These are phyloP conservation scores for Mesocentrotus franciscanus DNA, from an alignment of 53 echinoderm and acorn worm genomes.

Conservation along the genomic window DNA sequence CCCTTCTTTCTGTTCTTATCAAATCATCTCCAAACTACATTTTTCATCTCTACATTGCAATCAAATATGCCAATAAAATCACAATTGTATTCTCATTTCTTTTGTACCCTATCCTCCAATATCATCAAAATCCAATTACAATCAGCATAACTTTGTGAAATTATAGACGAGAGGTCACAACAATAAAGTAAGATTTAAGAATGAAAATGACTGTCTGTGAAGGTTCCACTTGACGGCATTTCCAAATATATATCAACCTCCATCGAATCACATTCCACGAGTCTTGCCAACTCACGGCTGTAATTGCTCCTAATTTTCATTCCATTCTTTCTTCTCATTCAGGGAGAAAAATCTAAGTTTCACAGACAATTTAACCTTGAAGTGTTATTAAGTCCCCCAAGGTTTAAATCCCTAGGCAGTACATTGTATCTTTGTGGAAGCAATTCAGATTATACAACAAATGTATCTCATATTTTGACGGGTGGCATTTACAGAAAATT, in stretches of 20 bases:
- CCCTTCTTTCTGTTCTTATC: not conserved
- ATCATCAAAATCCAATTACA: slow-evolving; percentile 24
- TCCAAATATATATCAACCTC: not conserved
- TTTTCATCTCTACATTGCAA: not conserved
- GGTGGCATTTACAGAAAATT: not conserved
- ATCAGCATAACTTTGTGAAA: not conserved
- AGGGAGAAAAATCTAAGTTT: slow-evolving; percentile 24
- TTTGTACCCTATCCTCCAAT: not conserved
- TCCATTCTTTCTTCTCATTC: slow-evolving; percentile 2
- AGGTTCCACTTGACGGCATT: not conserved
- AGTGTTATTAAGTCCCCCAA: not conserved
- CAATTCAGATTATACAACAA: not conserved
- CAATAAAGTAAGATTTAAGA: not conserved
- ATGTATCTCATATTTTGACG: not conserved
- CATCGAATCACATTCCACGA: not conserved
- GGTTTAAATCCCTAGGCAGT: slow-evolving; percentile 9
- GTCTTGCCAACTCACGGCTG: not conserved
- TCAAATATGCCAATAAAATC: slow-evolving; percentile 16
- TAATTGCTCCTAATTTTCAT: slow-evolving; percentile 52
- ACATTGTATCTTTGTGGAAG: not conserved
- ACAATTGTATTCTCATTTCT: not conserved
- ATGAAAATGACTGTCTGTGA: not conserved
- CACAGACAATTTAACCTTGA: slow-evolving; percentile 59
- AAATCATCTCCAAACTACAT: not conserved
- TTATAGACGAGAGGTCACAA: slow-evolving; percentile 1